Evolutionary conservation across 1,140 invertebrate species (phyloP), one percentile per base, ranked within the genome.

Genomic region (Drosophila littoralis): DNA sequence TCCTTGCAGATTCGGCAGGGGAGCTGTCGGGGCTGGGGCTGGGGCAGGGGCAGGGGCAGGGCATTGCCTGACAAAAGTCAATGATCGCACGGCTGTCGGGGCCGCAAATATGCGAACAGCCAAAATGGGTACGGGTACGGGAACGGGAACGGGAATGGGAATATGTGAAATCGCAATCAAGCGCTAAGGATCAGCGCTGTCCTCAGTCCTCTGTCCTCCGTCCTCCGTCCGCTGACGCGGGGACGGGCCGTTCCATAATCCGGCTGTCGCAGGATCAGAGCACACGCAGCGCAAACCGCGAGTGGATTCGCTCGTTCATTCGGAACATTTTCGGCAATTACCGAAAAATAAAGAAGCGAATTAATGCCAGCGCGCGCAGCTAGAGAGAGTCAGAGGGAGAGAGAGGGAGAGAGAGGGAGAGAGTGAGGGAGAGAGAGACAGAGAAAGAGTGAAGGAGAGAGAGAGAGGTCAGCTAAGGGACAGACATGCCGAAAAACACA

Each of bases 251-350:
- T 59, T 22, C 43, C 63, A 77, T 88, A 88, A 88, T 86, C 83
- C 83, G 76, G 68, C 79, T 82, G 83, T 77, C 52, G 79, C 76
- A 50, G 83, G 79, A 86, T 88, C 76, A 88, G 83, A 80, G 58
- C 81, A 88, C 76, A 70, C 52, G 32, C 63, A 59, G 54, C 42
- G 33, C 43, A 35, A 13, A 15, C 43, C 40, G 59, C 32, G 35
- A 50, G 66, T 63, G 82, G 83, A 88, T 86, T 86, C 83, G 84
- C 72, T 88, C 84, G 69, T 80, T 82, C 82, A 69, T 10, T 79
- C 45, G 83, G 61, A 88, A 88, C 79, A 88, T 89, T 88, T 88
- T 88, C 84, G 84, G 83, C 84, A 88, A 88, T 88, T 88, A 88
- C 84, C 83, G 46, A 88, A 88, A 86, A 83, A 80, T 80, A 88